Conservation (phyloP, 2,888 invertebrate genomes). For the Leptopilina myrica region DNA sequence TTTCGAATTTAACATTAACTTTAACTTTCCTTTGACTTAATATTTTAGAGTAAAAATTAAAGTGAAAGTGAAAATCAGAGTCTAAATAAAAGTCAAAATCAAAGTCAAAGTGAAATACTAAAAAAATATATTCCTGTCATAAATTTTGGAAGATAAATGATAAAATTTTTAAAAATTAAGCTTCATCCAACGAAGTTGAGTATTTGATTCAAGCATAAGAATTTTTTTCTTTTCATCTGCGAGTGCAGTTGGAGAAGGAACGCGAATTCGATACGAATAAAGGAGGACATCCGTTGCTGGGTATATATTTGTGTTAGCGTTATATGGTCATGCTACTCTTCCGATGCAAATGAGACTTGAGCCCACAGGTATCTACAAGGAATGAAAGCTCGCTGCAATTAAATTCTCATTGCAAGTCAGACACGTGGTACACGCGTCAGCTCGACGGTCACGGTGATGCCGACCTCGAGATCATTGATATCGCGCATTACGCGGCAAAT, state of each 20-base stretch:
- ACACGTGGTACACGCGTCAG: slow-evolving; percentile 71
- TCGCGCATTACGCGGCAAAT: slow-evolving; percentile 73
- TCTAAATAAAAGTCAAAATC: too few relatives aligned
- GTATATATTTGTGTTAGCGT: slow-evolving; percentile 51
- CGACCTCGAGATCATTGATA: slow-evolving; percentile 69
- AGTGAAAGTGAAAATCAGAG: too few relatives aligned
- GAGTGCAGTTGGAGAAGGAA: not conserved
- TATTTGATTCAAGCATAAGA: too few relatives aligned
- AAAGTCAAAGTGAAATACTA: too few relatives aligned
- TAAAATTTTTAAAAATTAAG: too few relatives aligned
- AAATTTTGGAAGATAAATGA: too few relatives aligned
- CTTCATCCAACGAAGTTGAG: too few relatives aligned
- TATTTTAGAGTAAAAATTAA: too few relatives aligned
- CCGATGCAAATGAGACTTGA: slow-evolving; percentile 66
- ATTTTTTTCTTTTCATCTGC: too few relatives aligned
- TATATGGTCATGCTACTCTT: slow-evolving; percentile 68
- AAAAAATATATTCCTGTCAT: too few relatives aligned
- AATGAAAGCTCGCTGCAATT: slow-evolving; percentile 56
- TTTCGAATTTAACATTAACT: too few relatives aligned
- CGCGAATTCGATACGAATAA: not conserved
- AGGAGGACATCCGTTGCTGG: slow-evolving; percentile 18
- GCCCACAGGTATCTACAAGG: slow-evolving; percentile 45
- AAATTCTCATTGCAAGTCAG: slow-evolving; percentile 63
- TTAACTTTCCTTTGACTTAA: too few relatives aligned
- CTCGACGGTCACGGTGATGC: slow-evolving; percentile 64